Evolutionary conservation across 2,113 vertebrate genomes (phyloP), one percentile per base, ranked within the genome.

Genomic region (Cyanistes caeruleus): DNA sequence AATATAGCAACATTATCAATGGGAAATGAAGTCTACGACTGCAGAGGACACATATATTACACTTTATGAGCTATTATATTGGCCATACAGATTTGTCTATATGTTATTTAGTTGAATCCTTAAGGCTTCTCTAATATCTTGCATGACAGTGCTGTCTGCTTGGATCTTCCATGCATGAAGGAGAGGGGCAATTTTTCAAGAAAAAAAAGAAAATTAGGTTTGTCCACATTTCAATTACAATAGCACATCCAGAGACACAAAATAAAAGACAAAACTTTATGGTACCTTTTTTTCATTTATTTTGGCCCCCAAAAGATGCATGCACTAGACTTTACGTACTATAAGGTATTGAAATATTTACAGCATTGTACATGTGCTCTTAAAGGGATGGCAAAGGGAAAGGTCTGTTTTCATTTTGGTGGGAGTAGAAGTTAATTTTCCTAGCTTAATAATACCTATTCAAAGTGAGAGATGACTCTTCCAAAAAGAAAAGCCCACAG

Each of bases 321-420:
- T 99, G 99, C 99, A 99, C 98, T 99, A 99, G 98, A 98, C 97
- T 98, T 98, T 98, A 99, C 98, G 97, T 98, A 99, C 98, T 99
- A 99, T 98, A 98, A 96, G 95, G 89, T 98, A 98, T 69, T 99
- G 98, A 98, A 98, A 98, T 99, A 99, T 99, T 98, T 99, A 99
- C 99, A 99, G 92, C 96, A 97, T 98, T 98, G 98, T 98, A 98
- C 98, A 98, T 96, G 94, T 97, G 88, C 96, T 97, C 80, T 96
- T 91, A 88, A 95, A 97, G 95, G 93, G 90, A 98, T 95, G 92
- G 94, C 83, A 93, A 88, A 95, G 77, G 56, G 79, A 80, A 85
- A 93, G 44, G 67, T 95, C 75, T 86, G 41, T 87, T 86, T 95
- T 96, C 70, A 76, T 91, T 93, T 86, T 78, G 60, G 49, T 85